Base-by-base conservation (phyloP, 2,888 invertebrate species). In the Habroteleia sp. region DNA sequence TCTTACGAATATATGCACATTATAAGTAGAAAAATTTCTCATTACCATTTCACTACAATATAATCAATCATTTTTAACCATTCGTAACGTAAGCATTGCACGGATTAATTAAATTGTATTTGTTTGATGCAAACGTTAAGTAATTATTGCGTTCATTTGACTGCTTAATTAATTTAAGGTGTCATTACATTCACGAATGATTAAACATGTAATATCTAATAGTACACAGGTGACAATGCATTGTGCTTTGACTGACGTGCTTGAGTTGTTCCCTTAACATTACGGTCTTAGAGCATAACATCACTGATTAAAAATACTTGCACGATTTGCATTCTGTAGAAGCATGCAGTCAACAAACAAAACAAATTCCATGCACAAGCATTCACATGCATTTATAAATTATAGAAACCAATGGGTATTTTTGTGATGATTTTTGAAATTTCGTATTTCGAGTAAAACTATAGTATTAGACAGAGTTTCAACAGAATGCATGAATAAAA, bases 231-330 rank as follows among this genome's bases (percentile, higher is more conserved):
- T 81, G 81, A 81, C 79, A 77, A 80, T 77, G 78, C 79, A 77
- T 80, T 81, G 80, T 81, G 81, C 79, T 74, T 75, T 77, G 77
- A 79, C 79, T 77, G 79, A 79, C 80, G 79, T 80, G 79, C 77
- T 74, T 76, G 42, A 74, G 74, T 72, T 66, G 71, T 73, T 46
- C 68, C 66, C 27, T 52, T 65, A 60, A 62, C 27, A 7, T 4
- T 31, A 62, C 42, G 46, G n/a, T 54, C 44, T 37, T 60, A 27
- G 50, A 62, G 60, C 60, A 46, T 71, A 71, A 71, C 44, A 60
- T 31, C 35, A 62, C 14, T 39, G 29, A 54, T 31, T 65, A 20
- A 69, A 60, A 69, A 44, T 46, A 44, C n/a, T n/a, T 35, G 29
- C 66, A n/a, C n/a, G n/a, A 46, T 41, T 54, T 62, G 66, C 73